Conservation (phyloP, 2,113 vertebrate genomes). For the Pachypanchax playfairii region DNA sequence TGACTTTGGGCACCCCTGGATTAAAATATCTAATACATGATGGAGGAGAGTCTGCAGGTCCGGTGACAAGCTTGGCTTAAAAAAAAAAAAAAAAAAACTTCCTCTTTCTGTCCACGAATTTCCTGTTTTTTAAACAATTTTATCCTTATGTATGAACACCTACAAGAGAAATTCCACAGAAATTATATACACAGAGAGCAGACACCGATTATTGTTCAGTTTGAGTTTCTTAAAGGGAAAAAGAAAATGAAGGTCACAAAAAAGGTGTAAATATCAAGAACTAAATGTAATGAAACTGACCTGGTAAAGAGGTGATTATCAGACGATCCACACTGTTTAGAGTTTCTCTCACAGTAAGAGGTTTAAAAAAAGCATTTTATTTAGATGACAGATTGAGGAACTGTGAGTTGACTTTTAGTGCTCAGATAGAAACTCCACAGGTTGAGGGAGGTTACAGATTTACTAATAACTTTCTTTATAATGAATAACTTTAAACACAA, state of each 20-base stretch:
- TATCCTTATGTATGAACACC: background rate
- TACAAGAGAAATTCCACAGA: background rate
- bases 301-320: background rate
- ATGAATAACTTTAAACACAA: background rate
- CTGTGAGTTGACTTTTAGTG: background rate
- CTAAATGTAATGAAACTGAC: background rate
- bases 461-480: background rate
- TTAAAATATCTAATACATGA: background rate
- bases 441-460: background rate
- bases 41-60: background rate
- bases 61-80: constrained; percentile 3
- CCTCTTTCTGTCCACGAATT: constrained; percentile 37
- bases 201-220: background rate
- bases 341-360: background rate
- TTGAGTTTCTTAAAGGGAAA: background rate
- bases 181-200: background rate
- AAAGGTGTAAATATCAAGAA: background rate
- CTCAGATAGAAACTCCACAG: background rate
- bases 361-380: background rate
- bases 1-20: no score
- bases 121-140: constrained; percentile 38
- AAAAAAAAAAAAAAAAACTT: constrained; percentile 41
- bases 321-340: background rate
- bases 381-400: constrained; percentile 6
- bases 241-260: background rate